Evolutionary conservation across 2,113 vertebrate genomes (phyloP).

Genomic region (Alethe diademata): DNA sequence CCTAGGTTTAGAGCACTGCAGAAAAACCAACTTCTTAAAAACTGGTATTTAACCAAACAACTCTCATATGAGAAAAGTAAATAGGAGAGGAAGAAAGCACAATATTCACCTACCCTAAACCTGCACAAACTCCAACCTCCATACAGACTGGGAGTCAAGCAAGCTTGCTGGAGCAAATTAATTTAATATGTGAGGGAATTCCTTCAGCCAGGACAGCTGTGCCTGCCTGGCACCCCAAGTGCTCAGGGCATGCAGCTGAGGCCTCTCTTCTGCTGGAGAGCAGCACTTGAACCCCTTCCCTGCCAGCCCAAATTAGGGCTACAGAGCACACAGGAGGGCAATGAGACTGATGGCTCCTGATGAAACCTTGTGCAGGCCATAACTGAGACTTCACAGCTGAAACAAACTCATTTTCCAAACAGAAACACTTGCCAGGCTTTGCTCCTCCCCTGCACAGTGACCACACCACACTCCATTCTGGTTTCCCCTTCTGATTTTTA

Average conservation of each 20-base stretch:
- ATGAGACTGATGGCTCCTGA: neutral
- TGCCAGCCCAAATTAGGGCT: neutral
- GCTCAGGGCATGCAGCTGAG: neutral
- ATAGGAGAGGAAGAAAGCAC: fast-evolving
- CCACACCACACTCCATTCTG: neutral
- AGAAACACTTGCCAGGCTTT: neutral
- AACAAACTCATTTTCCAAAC: neutral
- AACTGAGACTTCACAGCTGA: neutral
- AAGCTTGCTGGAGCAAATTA: neutral
- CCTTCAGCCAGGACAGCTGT: neutral
- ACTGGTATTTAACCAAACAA: neutral
- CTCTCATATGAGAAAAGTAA: fast-evolving
- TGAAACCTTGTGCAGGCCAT: neutral
- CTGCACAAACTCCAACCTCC: neutral
- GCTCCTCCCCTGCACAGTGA: neutral
- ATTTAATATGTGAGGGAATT: neutral
- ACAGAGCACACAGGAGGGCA: neutral
- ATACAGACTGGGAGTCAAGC: fast-evolving
- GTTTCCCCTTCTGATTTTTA: neutral
- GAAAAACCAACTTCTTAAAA: neutral
- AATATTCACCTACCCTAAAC: neutral
- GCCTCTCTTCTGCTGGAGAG: neutral
- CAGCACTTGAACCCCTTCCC: neutral
- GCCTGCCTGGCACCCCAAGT: neutral
- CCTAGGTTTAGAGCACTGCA: neutral